These are phyloP conservation scores for Turritopsis dohrnii DNA, from an alignment of 30 jellyfish, hydroid and myxozoan species.

Conservation along the genomic window DNA sequence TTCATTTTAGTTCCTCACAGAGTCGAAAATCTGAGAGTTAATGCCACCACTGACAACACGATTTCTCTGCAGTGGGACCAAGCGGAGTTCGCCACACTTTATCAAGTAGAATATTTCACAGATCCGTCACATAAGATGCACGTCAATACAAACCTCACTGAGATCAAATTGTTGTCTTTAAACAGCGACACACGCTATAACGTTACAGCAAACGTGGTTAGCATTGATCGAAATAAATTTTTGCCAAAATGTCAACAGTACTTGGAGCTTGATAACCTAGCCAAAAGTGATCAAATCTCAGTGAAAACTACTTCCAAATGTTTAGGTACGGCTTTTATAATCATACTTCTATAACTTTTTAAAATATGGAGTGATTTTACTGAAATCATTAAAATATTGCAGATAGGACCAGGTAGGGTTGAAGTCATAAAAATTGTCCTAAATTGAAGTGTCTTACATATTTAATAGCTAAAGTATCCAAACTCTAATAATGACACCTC, in stretches of 20 bases:
- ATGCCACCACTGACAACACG: not conserved
- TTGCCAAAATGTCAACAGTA: not conserved
- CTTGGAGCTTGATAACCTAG: not conserved
- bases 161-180: not conserved
- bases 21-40: not conserved
- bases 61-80: not conserved
- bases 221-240: not conserved
- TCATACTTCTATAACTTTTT: too few species aligned
- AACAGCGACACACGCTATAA: not conserved
- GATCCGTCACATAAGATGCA: not conserved
- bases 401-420: too few species aligned
- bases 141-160: not conserved
- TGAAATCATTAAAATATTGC: too few species aligned
- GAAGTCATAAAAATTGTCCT: too few species aligned
- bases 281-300: not conserved
- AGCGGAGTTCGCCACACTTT: not conserved
- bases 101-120: not conserved
- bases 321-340: not conserved
- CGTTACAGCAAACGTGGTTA: not conserved
- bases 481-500: too few species aligned
- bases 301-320: not conserved
- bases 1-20: not conserved
- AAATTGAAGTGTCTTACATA: too few species aligned
- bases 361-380: too few species aligned
- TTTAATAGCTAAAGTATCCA: too few species aligned